Base-by-base conservation (phyloP, 53 echinoderm and acorn worm species). In the Temnopleurus reevesii region DNA sequence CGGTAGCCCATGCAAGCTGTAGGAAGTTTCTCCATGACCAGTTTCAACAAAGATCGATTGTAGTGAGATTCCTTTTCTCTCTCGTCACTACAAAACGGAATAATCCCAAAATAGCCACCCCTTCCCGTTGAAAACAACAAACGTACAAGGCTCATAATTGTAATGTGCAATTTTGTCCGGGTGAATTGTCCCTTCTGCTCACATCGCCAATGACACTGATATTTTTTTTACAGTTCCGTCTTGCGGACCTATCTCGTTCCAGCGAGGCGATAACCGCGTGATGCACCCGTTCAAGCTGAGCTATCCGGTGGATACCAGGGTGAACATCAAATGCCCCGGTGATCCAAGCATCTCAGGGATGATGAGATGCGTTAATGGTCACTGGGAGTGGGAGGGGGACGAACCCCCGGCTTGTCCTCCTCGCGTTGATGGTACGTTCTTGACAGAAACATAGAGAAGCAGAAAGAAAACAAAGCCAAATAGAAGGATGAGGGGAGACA, bases 351-450 rank as follows among this genome's bases (percentile, higher is more conserved):
- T 83, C 79, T 79, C 79, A n/a, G 55, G 83, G 8, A 21, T 83
- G 36, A 55, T 83, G 83, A 53, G 27, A 12, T 83, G 83, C 35
- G 38, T 55, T 23, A 83, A 83, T 25, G 55, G 83, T 4, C 54
- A 55, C 83, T 83, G 83, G 83, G 54, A 55, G 19, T 83, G 83
- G 83, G 83, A 56, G 36, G 83, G 55, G 15, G 34, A 55, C 55
- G 83, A 83, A n/a, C 83, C 83, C 1, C 54, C 35, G 21, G 18
- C 33, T 12, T 83, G 83, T 31, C 83, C 83, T 6, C 54, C 54
- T 55, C 35, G 31, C 30, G 6, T 35, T 15, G 83, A 83, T 31
- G 83, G 83, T 83, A 38, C 31, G 83, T 83, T 28, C 8, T 8
- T n/a, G n/a, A 51, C 8, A 51, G 15, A 15, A 51, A 51, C 8